Conservation (phyloP, 2,797 vertebrate species). For the Halcyon badia region DNA sequence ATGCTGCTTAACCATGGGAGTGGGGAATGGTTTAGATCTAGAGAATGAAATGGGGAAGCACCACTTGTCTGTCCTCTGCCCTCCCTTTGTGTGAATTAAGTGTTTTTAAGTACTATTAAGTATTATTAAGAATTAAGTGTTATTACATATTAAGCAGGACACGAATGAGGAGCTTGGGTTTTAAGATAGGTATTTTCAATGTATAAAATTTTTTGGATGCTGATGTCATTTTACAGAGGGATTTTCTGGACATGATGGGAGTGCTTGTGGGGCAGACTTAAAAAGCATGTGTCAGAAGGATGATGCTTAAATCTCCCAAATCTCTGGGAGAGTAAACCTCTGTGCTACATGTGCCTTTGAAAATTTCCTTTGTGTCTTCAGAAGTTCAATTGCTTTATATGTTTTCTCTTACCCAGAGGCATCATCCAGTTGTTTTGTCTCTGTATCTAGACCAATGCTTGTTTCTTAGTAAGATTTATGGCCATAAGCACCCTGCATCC, state of each 20-base stretch:
- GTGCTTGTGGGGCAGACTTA: neutral
- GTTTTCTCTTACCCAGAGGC: neutral
- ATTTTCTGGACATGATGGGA: neutral
- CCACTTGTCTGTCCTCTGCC: neutral
- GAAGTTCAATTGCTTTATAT: neutral
- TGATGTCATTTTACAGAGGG: neutral
- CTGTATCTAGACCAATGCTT: neutral
- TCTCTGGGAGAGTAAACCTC: neutral
- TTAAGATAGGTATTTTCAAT: neutral
- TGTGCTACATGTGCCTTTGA: accelerated
- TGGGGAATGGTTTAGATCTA: neutral
- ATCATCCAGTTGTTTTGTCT: neutral
- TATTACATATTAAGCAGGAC: neutral
- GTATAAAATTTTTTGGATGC: neutral
- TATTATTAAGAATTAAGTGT: too few relatives aligned
- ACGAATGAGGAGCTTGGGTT: neutral
- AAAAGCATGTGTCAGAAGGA: neutral
- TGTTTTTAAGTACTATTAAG: too few relatives aligned
- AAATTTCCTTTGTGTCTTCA: neutral
- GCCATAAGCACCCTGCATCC: neutral
- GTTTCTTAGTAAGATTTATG: neutral
- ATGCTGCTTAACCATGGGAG: neutral
- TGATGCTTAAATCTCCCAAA: neutral
- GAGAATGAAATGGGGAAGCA: neutral
- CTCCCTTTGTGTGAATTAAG: neutral